Percentiles rank a stretch among this genome's conserved stretches.
These are phyloP conservation scores for Drosophila longiperda DNA, from an alignment of 2,888 invertebrate species.

Conservation along the genomic window DNA sequence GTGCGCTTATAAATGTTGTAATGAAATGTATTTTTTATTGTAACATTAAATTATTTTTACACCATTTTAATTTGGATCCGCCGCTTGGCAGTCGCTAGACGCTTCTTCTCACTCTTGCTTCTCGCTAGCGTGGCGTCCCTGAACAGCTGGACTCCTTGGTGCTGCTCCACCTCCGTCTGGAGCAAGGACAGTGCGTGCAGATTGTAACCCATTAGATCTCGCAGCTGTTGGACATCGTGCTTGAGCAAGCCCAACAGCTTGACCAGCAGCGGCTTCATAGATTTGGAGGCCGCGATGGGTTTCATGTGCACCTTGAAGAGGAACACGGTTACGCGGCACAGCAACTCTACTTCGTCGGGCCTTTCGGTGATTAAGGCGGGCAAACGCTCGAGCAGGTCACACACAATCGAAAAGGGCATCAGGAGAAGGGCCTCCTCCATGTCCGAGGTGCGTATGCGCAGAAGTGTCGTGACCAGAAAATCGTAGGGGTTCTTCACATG, in stretches of 20 bases:
- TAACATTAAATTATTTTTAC: constrained; percentile 7
- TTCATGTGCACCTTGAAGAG: constrained; percentile 91
- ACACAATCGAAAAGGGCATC: constrained; percentile 92
- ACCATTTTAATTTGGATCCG: constrained; percentile 78
- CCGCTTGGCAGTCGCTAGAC: constrained; percentile 74
- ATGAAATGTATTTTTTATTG: constrained; percentile 31
- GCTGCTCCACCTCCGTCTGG: constrained; percentile 90
- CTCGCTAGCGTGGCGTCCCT: constrained; percentile 89
- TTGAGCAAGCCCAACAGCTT: constrained; percentile 77
- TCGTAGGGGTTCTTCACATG: constrained; percentile 90
- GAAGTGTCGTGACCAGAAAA: constrained; percentile 92
- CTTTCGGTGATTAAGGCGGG: constrained; percentile 88
- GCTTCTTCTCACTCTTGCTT: constrained; percentile 87
- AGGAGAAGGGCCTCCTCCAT: constrained; percentile 95
- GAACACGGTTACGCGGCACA: constrained; percentile 91
- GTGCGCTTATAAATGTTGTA: constrained; percentile 22
- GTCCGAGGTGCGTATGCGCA: constrained; percentile 93
- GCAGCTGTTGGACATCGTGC: constrained; percentile 79
- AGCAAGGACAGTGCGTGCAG: constrained; percentile 92
- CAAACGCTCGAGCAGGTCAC: constrained; percentile 90
- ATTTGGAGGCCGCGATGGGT: constrained; percentile 90
- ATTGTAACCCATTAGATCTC: constrained; percentile 95
- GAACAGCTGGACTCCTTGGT: constrained; percentile 91
- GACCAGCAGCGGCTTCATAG: constrained; percentile 86
- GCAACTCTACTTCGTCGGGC: constrained; percentile 91